Evolutionary conservation across 2,888 invertebrate species (phyloP).

Genomic region (Spisula solida): DNA sequence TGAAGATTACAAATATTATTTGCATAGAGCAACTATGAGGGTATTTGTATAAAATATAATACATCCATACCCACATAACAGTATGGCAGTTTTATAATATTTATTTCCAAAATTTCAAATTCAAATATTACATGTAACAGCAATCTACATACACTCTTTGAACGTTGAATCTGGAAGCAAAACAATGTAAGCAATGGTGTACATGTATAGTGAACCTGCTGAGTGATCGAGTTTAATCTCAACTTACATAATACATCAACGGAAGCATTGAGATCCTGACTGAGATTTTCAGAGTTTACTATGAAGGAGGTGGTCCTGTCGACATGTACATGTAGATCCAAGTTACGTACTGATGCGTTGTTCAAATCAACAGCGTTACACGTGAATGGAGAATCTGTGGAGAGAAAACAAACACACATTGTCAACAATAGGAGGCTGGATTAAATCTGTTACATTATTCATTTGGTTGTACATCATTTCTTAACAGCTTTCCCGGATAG

Average conservation of each 20-base stretch:
- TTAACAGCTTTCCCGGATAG: too few species aligned
- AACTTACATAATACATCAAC: conserved; percentile 75
- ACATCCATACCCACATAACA: too few species aligned
- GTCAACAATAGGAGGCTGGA: background rate
- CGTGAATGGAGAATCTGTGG: conserved; percentile 77
- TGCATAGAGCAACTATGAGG: too few species aligned
- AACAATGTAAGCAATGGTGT: background rate
- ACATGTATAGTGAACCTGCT: background rate
- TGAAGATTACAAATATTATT: too few species aligned
- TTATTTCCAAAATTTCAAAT: too few species aligned
- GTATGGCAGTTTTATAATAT: too few species aligned
- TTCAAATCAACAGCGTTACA: conserved; percentile 76
- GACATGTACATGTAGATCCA: conserved; percentile 75
- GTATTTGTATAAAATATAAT: too few species aligned
- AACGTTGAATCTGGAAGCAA: background rate
- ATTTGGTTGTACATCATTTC: too few species aligned
- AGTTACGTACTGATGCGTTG: conserved; percentile 70
- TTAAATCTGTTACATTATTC: too few species aligned
- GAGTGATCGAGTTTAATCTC: background rate
- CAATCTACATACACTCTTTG: too few species aligned
- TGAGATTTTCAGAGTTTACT: conserved; percentile 70
- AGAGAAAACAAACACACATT: background rate
- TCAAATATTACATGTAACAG: too few species aligned
- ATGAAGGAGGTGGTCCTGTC: conserved; percentile 74
- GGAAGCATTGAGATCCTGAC: conserved; percentile 56